These are phyloP conservation scores for Falco naumanni DNA, from an alignment of 2,797 vertebrate species.

Conservation along the genomic window DNA sequence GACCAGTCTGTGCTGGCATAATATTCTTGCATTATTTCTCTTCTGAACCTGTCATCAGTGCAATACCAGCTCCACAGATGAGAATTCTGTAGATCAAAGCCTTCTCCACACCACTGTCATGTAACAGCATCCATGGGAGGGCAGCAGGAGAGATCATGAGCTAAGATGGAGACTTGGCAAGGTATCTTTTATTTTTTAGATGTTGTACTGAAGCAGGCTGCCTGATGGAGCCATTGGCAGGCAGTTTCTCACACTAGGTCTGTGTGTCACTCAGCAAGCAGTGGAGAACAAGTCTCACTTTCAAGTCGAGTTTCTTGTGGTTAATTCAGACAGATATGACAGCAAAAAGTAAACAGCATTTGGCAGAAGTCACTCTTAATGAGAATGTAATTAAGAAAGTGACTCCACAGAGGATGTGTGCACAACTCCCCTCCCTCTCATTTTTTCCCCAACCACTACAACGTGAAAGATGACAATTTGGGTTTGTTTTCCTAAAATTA, in stretches of 20 bases:
- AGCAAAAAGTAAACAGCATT: constrained; percentile 43
- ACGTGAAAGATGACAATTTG: not conserved
- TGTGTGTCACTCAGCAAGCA: constrained; percentile 37
- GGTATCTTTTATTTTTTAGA: not conserved
- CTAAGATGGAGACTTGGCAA: constrained; percentile 10
- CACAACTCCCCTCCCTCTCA: not conserved
- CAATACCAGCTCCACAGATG: not conserved
- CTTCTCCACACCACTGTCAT: not conserved
- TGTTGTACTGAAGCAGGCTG: not conserved
- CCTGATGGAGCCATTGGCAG: constrained; percentile 19
- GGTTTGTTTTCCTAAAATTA: constrained; percentile 28
- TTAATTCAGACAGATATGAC: constrained; percentile 43
- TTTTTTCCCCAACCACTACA: not conserved
- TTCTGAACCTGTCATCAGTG: not conserved
- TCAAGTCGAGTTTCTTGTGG: not conserved
- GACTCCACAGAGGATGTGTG: not conserved
- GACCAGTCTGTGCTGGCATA: not conserved
- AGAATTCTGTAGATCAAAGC: not conserved
- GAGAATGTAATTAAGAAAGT: constrained; percentile 23
- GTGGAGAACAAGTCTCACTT: constrained; percentile 9
- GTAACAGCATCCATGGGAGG: not conserved
- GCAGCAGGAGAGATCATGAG: not conserved
- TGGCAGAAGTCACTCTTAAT: constrained; percentile 53
- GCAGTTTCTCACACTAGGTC: not conserved
- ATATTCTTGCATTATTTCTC: not conserved